phyloP scores from a whole-genome alignment of 2,888 invertebrate species.

The Andricus curvator region DNA sequence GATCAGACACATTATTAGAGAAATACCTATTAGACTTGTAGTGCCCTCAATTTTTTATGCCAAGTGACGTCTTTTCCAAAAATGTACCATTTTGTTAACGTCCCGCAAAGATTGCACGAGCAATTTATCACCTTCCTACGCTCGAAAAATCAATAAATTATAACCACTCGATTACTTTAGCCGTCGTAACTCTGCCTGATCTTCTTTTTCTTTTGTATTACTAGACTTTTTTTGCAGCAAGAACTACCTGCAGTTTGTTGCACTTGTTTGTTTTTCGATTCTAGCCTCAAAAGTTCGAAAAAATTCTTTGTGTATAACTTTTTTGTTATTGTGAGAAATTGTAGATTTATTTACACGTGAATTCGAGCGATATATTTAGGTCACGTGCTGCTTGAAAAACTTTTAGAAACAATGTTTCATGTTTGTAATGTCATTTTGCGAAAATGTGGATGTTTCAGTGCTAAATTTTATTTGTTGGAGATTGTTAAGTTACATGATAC shows the following conservation, averaged over 20 bases:
- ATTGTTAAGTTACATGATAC: not conserved
- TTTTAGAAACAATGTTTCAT: too few species aligned
- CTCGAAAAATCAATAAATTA: constrained; percentile 28
- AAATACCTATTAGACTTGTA: constrained; percentile 23
- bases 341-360: not conserved
- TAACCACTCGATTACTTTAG: constrained; percentile 11
- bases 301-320: not conserved
- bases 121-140: not conserved
- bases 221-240: not conserved
- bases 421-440: too few species aligned
- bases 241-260: not conserved
- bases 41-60: constrained; percentile 34
- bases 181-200: constrained; percentile 21
- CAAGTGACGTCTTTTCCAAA: not conserved
- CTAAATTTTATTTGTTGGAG: too few species aligned
- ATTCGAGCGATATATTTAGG: not conserved
- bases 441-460: too few species aligned
- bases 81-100: not conserved
- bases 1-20: constrained; percentile 58
- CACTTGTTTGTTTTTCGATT: constrained; percentile 3
- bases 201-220: constrained; percentile 46
- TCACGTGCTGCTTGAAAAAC: not conserved
- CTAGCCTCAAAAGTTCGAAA: not conserved
- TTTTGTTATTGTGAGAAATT: not conserved
- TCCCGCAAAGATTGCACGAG: not conserved